Conservation (phyloP, 2,113 vertebrate species). For the Ophiodon elongatus region DNA sequence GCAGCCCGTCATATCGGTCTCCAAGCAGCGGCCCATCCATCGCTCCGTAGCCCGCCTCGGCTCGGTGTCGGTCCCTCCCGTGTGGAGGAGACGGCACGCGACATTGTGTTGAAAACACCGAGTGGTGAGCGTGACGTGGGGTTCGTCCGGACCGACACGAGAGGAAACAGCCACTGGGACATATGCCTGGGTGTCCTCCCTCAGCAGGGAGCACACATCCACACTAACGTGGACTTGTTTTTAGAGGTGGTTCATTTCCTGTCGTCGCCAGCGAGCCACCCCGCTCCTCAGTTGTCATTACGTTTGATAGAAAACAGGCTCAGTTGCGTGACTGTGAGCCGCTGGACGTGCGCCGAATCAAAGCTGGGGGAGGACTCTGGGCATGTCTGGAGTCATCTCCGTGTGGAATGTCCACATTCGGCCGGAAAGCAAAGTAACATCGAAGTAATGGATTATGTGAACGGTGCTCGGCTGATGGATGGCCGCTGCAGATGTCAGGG, state of each 20-base stretch:
- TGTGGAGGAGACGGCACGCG: not conserved
- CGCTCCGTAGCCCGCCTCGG: not conserved
- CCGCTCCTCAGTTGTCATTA: not conserved
- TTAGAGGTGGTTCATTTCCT: not conserved
- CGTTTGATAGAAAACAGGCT: too few species aligned
- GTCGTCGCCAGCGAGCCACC: not conserved
- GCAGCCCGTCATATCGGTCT: not conserved
- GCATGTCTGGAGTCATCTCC: not conserved
- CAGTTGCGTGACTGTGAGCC: not conserved
- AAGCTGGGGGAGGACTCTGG: not conserved
- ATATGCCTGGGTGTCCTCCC: too few species aligned
- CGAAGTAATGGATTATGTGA: not conserved
- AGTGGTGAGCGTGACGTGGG: not conserved
- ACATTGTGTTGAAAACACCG: not conserved
- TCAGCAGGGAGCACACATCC: not conserved
- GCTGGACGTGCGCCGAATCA: not conserved
- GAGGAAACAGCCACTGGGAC: not conserved
- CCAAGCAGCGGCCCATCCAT: constrained; percentile 57
- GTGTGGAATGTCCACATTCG: not conserved
- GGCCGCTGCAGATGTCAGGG: not conserved
- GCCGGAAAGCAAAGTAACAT: not conserved
- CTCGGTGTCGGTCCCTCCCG: not conserved
- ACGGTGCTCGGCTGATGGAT: constrained; percentile 10
- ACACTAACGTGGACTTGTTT: not conserved
- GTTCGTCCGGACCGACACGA: not conserved